Base-by-base conservation (phyloP, 2,888 invertebrate species). In the Lasioglossum lativentre region DNA sequence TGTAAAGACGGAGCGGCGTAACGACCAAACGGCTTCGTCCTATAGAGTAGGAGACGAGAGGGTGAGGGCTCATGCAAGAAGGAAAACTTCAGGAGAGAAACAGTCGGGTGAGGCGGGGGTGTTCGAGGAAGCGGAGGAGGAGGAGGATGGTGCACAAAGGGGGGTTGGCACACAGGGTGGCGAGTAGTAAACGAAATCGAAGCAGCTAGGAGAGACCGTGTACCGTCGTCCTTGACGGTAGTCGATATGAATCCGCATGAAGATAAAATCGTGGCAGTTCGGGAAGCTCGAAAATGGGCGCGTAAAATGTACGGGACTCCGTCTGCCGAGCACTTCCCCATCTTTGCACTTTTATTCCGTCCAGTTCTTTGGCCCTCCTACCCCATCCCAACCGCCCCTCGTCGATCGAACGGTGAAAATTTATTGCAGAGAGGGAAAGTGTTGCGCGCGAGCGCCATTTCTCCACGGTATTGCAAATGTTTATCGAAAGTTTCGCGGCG, bases 1-100 rank as follows among this genome's bases (percentile, higher is more conserved):
- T 95, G 95, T 95, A 94, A 94, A 94, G 94, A 94, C 93, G 94
- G 90, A 91, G 92, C 93, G 88, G 89, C 90, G 92, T 94, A 94
- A 95, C 94, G 94, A 94, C 93, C 92, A 89, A 92, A 93, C 92
- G 93, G 91, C 94, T 93, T 90, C 90, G 90, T 80, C 87, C 87
- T 90, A 92, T 93, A 91, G 92, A 91, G 93, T 92, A 92, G 90
- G 90, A 90, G 91, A 91, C 73, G 83, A 85, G 83, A 85, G 89
- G 86, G 80, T 81, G 87, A 83, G 82, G 85, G 77, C 87, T 76
- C 75, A 23, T 6, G 59, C 68, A 16, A 63, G 86, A 78, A 86
- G 52, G 86, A 88, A 87, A 85, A 84, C 82, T 75, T 52, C 34
- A 52, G 52, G 19, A 27, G 72, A 45, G 77, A 30, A 63, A 63